Evolutionary conservation across 2,888 invertebrate species (phyloP).

Genomic region (Argyresthia albistria): DNA sequence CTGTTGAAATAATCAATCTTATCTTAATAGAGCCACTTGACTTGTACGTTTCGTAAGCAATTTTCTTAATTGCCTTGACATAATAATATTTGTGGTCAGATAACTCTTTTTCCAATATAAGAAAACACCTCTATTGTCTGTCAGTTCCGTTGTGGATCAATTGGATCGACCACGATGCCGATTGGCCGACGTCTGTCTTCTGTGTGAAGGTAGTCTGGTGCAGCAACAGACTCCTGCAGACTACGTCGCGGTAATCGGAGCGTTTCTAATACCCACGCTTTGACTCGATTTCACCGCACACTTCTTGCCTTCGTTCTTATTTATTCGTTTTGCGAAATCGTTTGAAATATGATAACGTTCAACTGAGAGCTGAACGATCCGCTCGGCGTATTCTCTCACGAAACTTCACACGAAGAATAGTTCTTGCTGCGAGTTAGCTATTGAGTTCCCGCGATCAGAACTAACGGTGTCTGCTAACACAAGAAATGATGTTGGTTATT

Average conservation of each 20-base stretch:
- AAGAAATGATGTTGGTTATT: slow-evolving; percentile 15
- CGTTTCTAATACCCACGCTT: slow-evolving; percentile 71
- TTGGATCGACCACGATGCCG: background rate
- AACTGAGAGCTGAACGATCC: slow-evolving; percentile 39
- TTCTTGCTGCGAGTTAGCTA: slow-evolving; percentile 51
- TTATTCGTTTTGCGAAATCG: slow-evolving; percentile 70
- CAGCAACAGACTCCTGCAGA: slow-evolving; percentile 15
- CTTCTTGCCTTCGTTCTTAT: slow-evolving; percentile 67
- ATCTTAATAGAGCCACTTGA: no score
- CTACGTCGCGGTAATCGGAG: slow-evolving; percentile 62
- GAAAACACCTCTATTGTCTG: no score
- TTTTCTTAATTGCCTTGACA: no score
- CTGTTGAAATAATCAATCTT: no score
- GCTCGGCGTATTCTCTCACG: slow-evolving; percentile 43
- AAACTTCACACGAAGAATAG: slow-evolving; percentile 51
- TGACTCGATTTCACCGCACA: slow-evolving; percentile 69
- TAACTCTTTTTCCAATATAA: no score
- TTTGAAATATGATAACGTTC: slow-evolving; percentile 70
- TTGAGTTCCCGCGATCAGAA: slow-evolving; percentile 52
- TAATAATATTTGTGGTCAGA: no score
- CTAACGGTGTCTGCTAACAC: slow-evolving; percentile 29
- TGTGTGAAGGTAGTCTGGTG: background rate
- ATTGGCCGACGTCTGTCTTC: no score
- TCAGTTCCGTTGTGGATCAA: no score
- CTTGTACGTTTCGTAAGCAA: no score